Base-by-base conservation (phyloP, 2,888 invertebrate species). In the Caenorhabditis parvicauda region DNA sequence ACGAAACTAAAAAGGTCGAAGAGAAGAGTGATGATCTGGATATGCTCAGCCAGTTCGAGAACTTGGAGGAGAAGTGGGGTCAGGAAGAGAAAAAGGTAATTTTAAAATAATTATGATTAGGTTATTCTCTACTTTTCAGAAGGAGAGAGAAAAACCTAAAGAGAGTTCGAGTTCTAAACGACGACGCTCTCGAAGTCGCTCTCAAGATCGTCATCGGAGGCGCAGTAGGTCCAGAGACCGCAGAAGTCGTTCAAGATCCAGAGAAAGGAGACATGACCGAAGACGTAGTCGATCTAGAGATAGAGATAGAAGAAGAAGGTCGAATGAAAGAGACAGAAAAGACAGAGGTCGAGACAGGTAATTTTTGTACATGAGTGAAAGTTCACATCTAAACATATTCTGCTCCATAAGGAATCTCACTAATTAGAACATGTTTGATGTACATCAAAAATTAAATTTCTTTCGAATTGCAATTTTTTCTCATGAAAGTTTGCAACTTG, bases 11-110 rank as follows among this genome's bases (percentile, higher is more conserved):
- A 25, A 22, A n/a, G 7, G 32, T 43, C 0, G 49, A 58, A 12
- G 49, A 58, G 22, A 49, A 54, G 19, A 54, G 50, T 3, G 38
- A 56, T 6, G 82, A 77, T 12, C 71, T 70, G 38, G 77, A 77
- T 60, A 79, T 84, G 80, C 78, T 85, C 80, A 80, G 70, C 32
- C 82, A 84, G 61, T 67, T 84, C 27, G 84, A 83, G 52, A 81
- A 81, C 2, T 62, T 85, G 41, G 64, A 82, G 53, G 70, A 63
- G n/a, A 75, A 77, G 54, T 74, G 68, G 71, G 67, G 53, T 48
- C 32, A 35, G 14, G 12, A n/a, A n/a, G n/a, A n/a, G n/a, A n/a
- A n/a, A 2, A 25, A n/a, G 22, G 9, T 25, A 4, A 25, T 24
- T 22, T 32, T 17, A 14, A 51, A 41, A n/a, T 35, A 12, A 12